Percentiles rank a stretch among this genome's conserved stretches.
These are phyloP conservation scores for Toxotes jaculatrix DNA, from an alignment of 2,113 vertebrate species.

Conservation along the genomic window DNA sequence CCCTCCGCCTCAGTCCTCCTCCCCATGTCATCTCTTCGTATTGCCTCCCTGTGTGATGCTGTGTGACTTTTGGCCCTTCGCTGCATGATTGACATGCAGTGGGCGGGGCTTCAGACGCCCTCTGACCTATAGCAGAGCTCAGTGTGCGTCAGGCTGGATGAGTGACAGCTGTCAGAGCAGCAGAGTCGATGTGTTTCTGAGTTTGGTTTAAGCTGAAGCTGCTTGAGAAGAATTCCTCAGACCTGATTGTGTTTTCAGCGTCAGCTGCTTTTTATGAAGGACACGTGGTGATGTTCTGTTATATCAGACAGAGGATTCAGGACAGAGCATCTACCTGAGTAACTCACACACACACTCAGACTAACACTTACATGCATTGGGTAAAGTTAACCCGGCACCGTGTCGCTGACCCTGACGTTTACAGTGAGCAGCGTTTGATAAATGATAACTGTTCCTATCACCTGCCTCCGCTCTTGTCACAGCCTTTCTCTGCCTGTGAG, in stretches of 20 bases:
- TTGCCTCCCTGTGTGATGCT: neutral
- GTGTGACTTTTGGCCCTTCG: neutral
- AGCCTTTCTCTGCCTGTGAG: too few species aligned
- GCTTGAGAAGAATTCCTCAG: too few species aligned
- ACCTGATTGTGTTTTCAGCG: too few species aligned
- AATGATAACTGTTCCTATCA: neutral
- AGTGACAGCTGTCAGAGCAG: slow-evolving; percentile 47
- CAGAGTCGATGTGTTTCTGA: neutral
- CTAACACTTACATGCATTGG: too few species aligned
- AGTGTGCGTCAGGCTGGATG: neutral
- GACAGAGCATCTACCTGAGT: too few species aligned
- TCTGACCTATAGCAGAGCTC: slow-evolving; percentile 49
- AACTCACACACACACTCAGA: too few species aligned
- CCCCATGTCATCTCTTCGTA: neutral
- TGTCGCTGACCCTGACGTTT: neutral
- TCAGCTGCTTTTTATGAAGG: too few species aligned
- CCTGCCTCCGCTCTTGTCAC: neutral
- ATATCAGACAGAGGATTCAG: too few species aligned
- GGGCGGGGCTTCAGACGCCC: slow-evolving; percentile 30
- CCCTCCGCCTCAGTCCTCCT: neutral
- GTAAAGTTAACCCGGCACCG: too few species aligned
- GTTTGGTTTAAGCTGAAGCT: neutral
- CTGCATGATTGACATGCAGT: slow-evolving; percentile 45
- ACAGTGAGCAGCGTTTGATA: neutral
- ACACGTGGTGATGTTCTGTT: too few species aligned